Conservation (phyloP, 2,888 invertebrate genomes). For the Meta bourneti region DNA sequence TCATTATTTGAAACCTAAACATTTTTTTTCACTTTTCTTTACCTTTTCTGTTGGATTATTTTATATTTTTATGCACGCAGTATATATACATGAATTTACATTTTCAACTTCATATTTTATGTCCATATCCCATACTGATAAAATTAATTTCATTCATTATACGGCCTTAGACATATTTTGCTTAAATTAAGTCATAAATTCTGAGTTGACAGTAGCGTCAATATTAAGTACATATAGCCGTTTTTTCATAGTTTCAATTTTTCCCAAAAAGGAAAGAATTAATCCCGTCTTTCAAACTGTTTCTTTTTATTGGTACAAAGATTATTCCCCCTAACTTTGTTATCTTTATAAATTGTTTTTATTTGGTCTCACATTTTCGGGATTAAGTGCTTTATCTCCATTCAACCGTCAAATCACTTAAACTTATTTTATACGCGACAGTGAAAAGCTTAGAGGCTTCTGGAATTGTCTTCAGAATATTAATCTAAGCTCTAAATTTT, state of each 20-base stretch:
- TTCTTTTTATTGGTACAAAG: neutral
- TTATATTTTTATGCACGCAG: no score
- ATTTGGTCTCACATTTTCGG: neutral
- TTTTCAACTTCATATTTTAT: neutral
- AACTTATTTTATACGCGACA: neutral
- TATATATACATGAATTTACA: no score
- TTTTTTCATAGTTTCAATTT: neutral
- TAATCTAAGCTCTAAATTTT: neutral
- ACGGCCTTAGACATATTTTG: neutral
- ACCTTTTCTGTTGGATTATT: no score
- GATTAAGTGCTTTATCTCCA: neutral
- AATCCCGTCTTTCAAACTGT: neutral
- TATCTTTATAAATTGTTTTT: neutral
- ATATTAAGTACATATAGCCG: neutral
- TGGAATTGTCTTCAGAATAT: neutral
- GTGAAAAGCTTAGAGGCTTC: neutral
- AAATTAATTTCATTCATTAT: neutral
- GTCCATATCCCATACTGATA: neutral
- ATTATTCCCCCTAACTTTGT: neutral
- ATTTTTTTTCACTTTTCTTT: no score
- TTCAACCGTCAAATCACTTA: neutral
- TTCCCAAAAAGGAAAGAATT: neutral
- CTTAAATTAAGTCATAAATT: neutral
- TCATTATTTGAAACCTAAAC: no score
- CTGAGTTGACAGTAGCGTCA: neutral